These are phyloP conservation scores for Riptortus pedestris DNA, from an alignment of 1,140 invertebrate genomes.

Conservation along the genomic window DNA sequence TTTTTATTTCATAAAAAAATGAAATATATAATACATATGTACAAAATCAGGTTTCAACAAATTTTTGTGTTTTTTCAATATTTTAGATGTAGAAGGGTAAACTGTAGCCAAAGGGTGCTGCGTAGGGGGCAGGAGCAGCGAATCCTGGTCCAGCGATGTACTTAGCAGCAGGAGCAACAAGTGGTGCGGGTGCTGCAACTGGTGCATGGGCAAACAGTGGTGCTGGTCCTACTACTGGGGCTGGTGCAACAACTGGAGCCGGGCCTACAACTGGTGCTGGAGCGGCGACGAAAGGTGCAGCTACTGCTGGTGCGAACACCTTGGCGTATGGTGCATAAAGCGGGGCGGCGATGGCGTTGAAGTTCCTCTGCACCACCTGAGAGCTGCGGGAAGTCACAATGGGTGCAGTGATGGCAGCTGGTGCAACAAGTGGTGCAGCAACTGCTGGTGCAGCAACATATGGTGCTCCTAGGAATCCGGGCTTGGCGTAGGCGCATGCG, in stretches of 20 bases:
- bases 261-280: not conserved
- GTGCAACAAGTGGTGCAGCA: not conserved
- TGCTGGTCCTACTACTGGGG: not conserved
- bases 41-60: too few relatives aligned
- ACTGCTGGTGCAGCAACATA: not conserved
- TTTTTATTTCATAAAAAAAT: too few relatives aligned
- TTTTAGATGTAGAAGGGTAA: not conserved
- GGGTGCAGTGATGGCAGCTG: not conserved
- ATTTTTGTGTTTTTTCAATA: too few relatives aligned
- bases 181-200: not conserved
- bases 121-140: not conserved
- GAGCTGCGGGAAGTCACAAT: not conserved
- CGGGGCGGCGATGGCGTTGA: not conserved
- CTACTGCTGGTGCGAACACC: not conserved
- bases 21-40: too few relatives aligned
- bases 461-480: not conserved
- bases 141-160: not conserved
- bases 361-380: conserved; percentile 8
- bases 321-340: not conserved
- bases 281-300: not conserved
- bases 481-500: not conserved
- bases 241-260: not conserved
- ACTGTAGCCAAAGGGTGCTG: not conserved
- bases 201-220: not conserved
- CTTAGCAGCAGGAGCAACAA: too few relatives aligned